These are phyloP conservation scores for Acipenser oxyrinchus DNA, from an alignment of 2,797 vertebrate species.

Conservation along the genomic window DNA sequence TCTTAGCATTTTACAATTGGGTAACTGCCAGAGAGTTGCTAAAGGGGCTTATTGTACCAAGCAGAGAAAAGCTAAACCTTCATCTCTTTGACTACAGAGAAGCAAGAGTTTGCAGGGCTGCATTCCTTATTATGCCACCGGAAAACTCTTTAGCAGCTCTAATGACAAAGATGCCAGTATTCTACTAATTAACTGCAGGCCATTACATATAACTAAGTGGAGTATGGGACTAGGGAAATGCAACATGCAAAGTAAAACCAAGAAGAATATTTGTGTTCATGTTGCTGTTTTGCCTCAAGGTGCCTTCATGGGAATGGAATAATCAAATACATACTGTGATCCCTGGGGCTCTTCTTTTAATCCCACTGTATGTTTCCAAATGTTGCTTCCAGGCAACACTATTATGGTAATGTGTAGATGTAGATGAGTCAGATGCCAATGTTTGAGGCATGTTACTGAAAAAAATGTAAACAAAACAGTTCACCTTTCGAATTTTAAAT, in stretches of 20 bases:
- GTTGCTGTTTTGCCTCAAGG: too few species aligned
- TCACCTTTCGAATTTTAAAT: too few species aligned
- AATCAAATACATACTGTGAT: too few species aligned
- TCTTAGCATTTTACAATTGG: not conserved
- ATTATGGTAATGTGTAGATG: too few species aligned
- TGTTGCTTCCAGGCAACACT: too few species aligned
- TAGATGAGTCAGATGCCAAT: too few species aligned
- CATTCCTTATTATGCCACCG: not conserved
- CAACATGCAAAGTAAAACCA: not conserved
- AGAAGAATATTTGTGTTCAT: not conserved
- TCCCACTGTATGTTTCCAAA: too few species aligned
- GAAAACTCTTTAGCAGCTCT: not conserved
- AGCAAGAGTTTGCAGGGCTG: not conserved
- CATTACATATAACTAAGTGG: not conserved
- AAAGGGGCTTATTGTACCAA: constrained; percentile 2
- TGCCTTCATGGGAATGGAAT: too few species aligned
- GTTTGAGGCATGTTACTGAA: too few species aligned
- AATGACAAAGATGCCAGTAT: not conserved
- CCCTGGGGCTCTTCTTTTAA: too few species aligned
- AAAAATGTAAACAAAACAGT: too few species aligned
- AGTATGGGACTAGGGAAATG: not conserved
- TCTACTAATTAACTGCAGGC: not conserved
- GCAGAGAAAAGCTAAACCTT: not conserved
- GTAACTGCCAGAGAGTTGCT: not conserved
- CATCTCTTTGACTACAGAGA: not conserved